phyloP scores from a whole-genome alignment of 2,888 invertebrate species.

The Spialia ferax region DNA sequence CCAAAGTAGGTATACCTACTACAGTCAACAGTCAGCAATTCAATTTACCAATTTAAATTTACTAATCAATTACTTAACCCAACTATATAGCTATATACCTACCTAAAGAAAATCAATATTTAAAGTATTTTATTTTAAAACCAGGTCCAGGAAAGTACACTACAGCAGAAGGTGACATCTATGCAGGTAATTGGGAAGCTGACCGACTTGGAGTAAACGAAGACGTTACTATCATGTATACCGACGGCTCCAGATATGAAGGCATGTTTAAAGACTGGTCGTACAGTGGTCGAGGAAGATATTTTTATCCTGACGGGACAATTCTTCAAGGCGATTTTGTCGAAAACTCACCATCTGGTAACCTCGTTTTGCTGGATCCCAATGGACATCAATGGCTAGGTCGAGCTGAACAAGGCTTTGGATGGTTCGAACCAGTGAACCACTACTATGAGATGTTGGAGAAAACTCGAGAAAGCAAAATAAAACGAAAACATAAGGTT shows the following conservation, averaged over 20 bases:
- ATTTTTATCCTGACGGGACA: constrained; percentile 82
- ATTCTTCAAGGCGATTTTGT: constrained; percentile 75
- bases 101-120: no score
- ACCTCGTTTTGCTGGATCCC: constrained; percentile 77
- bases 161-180: constrained; percentile 86
- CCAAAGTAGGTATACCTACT: no score
- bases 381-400: constrained; percentile 85
- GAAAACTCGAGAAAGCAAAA: constrained; percentile 51
- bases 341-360: constrained; percentile 80
- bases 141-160: constrained; percentile 84
- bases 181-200: constrained; percentile 84
- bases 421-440: constrained; percentile 74
- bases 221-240: constrained; percentile 68
- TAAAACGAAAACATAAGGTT: constrained; percentile 36
- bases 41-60: no score
- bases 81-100: no score
- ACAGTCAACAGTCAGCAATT: no score
- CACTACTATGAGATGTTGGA: constrained; percentile 73
- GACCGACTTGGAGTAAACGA: constrained; percentile 77
- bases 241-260: constrained; percentile 78
- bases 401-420: constrained; percentile 67
- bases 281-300: constrained; percentile 80
- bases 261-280: constrained; percentile 80
- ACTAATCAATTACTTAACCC: no score
- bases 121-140: background rate